Conservation (phyloP, 2,113 vertebrate species). For the Chlorodrepanis virens region DNA sequence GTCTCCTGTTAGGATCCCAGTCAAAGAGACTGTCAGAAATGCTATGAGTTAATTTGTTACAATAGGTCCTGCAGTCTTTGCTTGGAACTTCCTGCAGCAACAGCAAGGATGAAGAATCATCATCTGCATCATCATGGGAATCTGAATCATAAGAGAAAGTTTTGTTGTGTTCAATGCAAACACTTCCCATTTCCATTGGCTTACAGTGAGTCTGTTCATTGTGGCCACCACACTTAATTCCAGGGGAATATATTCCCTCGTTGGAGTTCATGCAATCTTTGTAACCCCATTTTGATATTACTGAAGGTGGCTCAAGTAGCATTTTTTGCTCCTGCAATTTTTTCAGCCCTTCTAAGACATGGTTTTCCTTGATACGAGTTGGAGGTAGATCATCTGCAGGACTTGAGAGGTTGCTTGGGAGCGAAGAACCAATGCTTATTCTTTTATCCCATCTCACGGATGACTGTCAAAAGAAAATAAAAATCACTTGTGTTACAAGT, state of each 20-base stretch:
- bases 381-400: slow-evolving; percentile 82
- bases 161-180: slow-evolving; percentile 53
- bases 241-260: slow-evolving; percentile 93
- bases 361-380: slow-evolving; percentile 85
- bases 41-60: slow-evolving; percentile 81
- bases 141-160: slow-evolving; percentile 83
- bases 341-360: slow-evolving; percentile 87
- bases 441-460: slow-evolving; percentile 88
- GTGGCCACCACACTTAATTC: slow-evolving; percentile 78
- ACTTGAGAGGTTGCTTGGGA: slow-evolving; percentile 83
- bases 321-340: slow-evolving; percentile 84
- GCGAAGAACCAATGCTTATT: slow-evolving; percentile 83
- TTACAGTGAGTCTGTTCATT: slow-evolving; percentile 66
- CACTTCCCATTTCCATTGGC: slow-evolving; percentile 11
- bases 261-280: slow-evolving; percentile 97
- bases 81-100: slow-evolving; percentile 70
- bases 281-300: slow-evolving; percentile 84
- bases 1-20: slow-evolving; percentile 74
- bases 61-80: slow-evolving; percentile 73
- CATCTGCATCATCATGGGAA: slow-evolving; percentile 78
- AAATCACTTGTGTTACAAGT: neutral
- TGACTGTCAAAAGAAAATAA: slow-evolving; percentile 68
- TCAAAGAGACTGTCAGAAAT: slow-evolving; percentile 87
- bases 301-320: slow-evolving; percentile 77
- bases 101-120: slow-evolving; percentile 73